Conservation (phyloP, 1,140 invertebrate species). For the Aporrectodea caliginosa region DNA sequence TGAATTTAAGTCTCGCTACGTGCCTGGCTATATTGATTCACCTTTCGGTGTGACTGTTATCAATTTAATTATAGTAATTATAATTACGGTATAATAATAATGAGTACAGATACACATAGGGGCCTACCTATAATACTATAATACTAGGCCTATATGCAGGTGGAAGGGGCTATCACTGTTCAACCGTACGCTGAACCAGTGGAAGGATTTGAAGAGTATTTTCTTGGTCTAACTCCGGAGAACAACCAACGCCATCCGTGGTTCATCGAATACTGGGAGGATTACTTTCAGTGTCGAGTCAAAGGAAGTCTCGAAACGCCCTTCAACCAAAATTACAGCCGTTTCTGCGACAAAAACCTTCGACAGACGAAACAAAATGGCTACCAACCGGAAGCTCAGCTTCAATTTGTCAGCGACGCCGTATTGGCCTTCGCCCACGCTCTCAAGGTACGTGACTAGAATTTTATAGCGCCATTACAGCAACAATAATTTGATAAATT, state of each 20-base stretch:
- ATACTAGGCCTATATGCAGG: too few species aligned
- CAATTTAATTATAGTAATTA: too few species aligned
- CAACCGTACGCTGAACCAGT: constrained; percentile 85
- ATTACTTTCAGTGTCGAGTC: constrained; percentile 72
- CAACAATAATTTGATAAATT: too few species aligned
- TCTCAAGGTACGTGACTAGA: constrained; percentile 67
- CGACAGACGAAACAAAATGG: constrained; percentile 59
- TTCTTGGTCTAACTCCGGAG: constrained; percentile 75
- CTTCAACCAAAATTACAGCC: constrained; percentile 71
- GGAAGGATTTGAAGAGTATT: constrained; percentile 80
- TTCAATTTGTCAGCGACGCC: constrained; percentile 88
- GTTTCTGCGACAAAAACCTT: constrained; percentile 64
- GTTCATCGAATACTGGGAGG: constrained; percentile 93
- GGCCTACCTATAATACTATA: too few species aligned
- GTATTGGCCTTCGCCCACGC: constrained; percentile 87
- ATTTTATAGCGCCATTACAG: too few species aligned
- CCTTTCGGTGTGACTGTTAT: too few species aligned
- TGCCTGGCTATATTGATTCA: too few species aligned
- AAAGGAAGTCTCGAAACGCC: constrained; percentile 72
- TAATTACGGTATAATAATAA: too few species aligned
- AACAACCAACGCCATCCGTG: constrained; percentile 86
- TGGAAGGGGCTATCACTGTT: constrained; percentile 84
- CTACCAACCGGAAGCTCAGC: constrained; percentile 76
- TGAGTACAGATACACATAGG: too few species aligned
- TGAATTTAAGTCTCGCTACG: too few species aligned